Conservation (phyloP, 2,888 invertebrate species). For the Aspidiotus rigidus region DNA sequence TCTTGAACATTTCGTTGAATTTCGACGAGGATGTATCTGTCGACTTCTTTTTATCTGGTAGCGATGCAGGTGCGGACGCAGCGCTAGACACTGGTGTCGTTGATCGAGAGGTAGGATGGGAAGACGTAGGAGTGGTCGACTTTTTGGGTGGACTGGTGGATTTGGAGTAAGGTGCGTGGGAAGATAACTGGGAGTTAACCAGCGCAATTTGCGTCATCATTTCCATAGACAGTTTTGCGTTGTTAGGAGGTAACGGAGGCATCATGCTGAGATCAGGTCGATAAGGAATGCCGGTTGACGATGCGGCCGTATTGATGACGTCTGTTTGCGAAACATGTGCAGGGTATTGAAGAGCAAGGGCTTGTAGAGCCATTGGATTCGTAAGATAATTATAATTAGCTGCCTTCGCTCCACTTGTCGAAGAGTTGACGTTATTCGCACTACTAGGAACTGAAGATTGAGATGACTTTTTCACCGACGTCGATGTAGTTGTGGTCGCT, state of each 20-base stretch:
- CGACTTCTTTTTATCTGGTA: not conserved
- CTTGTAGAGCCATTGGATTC: constrained; percentile 5
- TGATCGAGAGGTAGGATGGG: not conserved
- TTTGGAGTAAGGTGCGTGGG: constrained; percentile 11
- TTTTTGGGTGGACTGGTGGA: constrained; percentile 23
- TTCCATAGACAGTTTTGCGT: constrained; percentile 9
- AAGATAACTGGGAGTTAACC: constrained; percentile 3
- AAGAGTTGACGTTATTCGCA: constrained; percentile 18
- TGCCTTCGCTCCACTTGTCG: not conserved
- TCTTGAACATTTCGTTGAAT: constrained; percentile 18
- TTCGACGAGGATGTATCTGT: constrained; percentile 6
- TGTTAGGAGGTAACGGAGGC: not conserved
- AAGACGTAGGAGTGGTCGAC: constrained; percentile 10
- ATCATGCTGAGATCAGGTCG: constrained; percentile 25
- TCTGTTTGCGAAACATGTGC: constrained; percentile 19
- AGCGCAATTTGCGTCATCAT: constrained; percentile 12
- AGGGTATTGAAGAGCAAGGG: not conserved
- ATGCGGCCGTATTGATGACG: constrained; percentile 4
- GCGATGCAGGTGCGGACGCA: not conserved
- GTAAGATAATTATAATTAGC: constrained; percentile 6
- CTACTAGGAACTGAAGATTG: constrained; percentile 29
- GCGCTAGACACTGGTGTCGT: not conserved
- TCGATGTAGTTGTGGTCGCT: not conserved
- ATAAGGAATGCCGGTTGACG: constrained; percentile 19
- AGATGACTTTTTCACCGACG: constrained; percentile 10